Percentiles rank a stretch among this genome's conserved stretches.
phyloP scores from a whole-genome alignment of 2,113 vertebrate species.

The Helogale parvula region DNA sequence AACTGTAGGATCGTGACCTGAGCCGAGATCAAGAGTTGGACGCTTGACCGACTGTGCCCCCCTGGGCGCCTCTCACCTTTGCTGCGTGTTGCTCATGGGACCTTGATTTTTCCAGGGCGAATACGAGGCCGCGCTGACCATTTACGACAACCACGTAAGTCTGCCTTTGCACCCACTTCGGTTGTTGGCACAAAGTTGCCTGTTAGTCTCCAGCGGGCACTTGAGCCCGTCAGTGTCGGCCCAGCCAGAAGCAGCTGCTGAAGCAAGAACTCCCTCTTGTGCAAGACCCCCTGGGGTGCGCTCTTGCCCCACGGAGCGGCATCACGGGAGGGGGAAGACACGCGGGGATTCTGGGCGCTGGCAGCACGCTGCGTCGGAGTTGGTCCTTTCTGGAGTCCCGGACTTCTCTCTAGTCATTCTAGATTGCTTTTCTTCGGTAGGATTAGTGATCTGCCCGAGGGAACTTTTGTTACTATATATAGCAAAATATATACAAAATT shows the following conservation, averaged over 20 bases:
- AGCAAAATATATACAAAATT: background rate
- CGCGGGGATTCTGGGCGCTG: rapidly evolving
- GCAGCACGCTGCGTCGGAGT: rapidly evolving
- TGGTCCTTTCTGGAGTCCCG: too few relatives aligned
- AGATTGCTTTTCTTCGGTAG: background rate
- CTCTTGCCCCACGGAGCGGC: rapidly evolving
- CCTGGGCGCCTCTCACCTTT: background rate
- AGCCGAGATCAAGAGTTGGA: too few relatives aligned
- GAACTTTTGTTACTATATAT: background rate
- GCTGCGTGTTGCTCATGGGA: rapidly evolving
- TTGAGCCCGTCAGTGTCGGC: rapidly evolving
- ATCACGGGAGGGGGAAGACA: rapidly evolving
- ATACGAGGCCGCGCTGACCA: conserved; percentile 92
- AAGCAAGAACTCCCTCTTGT: rapidly evolving
- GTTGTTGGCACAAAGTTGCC: rapidly evolving
- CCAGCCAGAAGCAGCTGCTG: background rate
- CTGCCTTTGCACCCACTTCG: rapidly evolving
- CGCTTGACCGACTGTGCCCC: too few relatives aligned
- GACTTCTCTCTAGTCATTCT: background rate
- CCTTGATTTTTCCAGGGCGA: conserved; percentile 88
- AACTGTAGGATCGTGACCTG: too few relatives aligned
- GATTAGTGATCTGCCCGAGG: background rate
- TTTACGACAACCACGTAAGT: conserved; percentile 94
- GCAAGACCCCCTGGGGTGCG: rapidly evolving
- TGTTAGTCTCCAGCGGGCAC: rapidly evolving